Percentiles rank a stretch among this genome's conserved stretches.
Evolutionary conservation across 1,140 invertebrate genomes (phyloP).

Genomic region (Maniola jurtina): DNA sequence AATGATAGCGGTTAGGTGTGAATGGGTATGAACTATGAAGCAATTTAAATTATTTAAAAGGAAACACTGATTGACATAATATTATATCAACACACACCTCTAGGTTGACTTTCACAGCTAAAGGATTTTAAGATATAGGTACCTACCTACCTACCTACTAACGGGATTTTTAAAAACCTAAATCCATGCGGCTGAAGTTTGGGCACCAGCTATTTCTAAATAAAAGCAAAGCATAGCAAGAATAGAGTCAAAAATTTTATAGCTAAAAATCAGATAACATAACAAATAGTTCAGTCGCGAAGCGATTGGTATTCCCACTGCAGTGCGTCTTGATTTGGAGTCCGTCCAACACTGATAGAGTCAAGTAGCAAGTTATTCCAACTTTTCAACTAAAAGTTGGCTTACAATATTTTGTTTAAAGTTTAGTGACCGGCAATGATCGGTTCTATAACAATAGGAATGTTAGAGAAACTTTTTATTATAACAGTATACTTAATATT

Average conservation of each 20-base stretch:
- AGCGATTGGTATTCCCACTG: slow-evolving; percentile 23
- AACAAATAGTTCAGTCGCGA: slow-evolving; percentile 7
- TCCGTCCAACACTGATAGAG: slow-evolving; percentile 17
- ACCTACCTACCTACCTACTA: too few relatives aligned
- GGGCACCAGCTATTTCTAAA: not conserved
- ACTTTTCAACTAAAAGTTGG: slow-evolving; percentile 12
- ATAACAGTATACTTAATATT: not conserved
- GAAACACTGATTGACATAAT: too few relatives aligned
- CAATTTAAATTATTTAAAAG: too few relatives aligned
- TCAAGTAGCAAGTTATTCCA: slow-evolving; percentile 22
- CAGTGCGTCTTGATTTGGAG: slow-evolving; percentile 33
- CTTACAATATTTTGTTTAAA: not conserved
- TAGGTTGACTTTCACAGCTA: too few relatives aligned
- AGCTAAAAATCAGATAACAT: too few relatives aligned
- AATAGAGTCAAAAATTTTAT: not conserved
- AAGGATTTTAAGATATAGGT: too few relatives aligned
- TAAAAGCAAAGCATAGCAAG: too few relatives aligned
- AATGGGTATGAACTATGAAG: too few relatives aligned
- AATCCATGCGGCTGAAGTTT: too few relatives aligned
- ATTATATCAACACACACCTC: too few relatives aligned
- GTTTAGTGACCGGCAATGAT: not conserved
- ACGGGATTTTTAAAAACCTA: too few relatives aligned
- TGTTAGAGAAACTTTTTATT: not conserved
- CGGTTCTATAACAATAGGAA: not conserved
- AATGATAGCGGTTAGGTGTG: too few relatives aligned